Base-by-base conservation (phyloP, 2,888 invertebrate genomes). In the Epiblema foenella region DNA sequence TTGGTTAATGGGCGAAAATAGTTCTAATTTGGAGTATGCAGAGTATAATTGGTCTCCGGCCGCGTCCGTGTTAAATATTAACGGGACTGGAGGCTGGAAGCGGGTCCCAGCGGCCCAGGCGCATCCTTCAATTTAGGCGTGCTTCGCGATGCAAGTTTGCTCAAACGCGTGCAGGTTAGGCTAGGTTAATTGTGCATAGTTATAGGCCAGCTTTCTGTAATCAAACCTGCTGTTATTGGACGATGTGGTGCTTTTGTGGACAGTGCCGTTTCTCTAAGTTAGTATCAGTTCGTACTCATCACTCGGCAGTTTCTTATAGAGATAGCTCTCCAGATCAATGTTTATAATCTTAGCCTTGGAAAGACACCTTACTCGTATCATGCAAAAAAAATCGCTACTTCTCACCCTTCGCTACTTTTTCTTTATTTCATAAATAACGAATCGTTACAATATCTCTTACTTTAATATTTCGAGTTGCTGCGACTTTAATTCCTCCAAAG, bases 1-100 rank as follows among this genome's bases (percentile, higher is more conserved):
- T 92, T 91, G 90, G 89, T 86, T 86, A 92, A 92, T 92, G 92
- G 92, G 85, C 84, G 90, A 90, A 91, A 90, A 93, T 93, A 93
- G 93, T 92, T 91, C 93, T 92, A 93, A 92, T 93, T 92, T 91
- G 88, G 89, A 86, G 84, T 88, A 88, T 84, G 86, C 84, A 83
- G 84, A 81, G 83, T 80, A 86, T 92, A 91, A 92, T 91, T 91
- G 91, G 89, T 87, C 90, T 88, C 87, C 83, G 85, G 84, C 85
- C 86, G 84, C 83, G 86, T 82, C 88, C 83, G 86, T 81, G 87
- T 91, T 90, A 90, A 92, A 91, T 85, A 92, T 91, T 91, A 88
- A 90, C 85, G 83, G 79, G 79, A 77, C 79, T 81, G 79, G 78
- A 77, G 79, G 77, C 79, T 81, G 79, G 78, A 77, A 75, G 74